Percentiles rank a stretch among this genome's conserved stretches.
Evolutionary conservation across 35 echinoderm and acorn worm species (phyloP).

Genomic region (Apostichopus californicus): DNA sequence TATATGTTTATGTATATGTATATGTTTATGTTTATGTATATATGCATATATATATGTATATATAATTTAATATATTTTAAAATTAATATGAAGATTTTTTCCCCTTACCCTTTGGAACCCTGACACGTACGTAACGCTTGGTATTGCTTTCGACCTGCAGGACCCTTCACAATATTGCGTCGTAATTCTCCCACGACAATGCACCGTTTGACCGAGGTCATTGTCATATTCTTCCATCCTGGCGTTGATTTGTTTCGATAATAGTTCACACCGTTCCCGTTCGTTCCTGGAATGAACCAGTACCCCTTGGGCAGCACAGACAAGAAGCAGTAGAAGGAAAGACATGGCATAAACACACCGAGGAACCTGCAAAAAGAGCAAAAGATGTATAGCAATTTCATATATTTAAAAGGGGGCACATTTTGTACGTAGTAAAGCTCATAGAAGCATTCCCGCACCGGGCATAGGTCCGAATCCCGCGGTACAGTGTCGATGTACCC

Average conservation of each 20-base stretch:
- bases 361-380: not conserved
- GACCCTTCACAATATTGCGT: constrained; percentile 13
- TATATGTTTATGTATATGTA: no score
- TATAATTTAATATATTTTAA: no score
- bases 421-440: no score
- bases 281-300: constrained; percentile 34
- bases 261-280: constrained; percentile 12
- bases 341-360: constrained; percentile 25
- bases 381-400: not conserved
- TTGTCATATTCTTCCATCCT: constrained; percentile 3
- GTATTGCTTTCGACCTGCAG: constrained; percentile 18
- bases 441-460: no score
- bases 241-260: constrained; percentile 13
- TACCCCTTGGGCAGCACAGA: constrained; percentile 26
- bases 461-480: no score
- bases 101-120: constrained; percentile 3
- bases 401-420: no score
- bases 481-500: no score
- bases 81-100: no score
- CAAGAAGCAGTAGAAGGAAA: constrained; percentile 8
- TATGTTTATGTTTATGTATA: no score
- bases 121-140: not conserved
- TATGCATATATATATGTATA: no score
- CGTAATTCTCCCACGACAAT: not conserved
- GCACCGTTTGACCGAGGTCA: not conserved